phyloP scores from a whole-genome alignment of 1,140 invertebrate species.

The Nixonia krombeini region DNA sequence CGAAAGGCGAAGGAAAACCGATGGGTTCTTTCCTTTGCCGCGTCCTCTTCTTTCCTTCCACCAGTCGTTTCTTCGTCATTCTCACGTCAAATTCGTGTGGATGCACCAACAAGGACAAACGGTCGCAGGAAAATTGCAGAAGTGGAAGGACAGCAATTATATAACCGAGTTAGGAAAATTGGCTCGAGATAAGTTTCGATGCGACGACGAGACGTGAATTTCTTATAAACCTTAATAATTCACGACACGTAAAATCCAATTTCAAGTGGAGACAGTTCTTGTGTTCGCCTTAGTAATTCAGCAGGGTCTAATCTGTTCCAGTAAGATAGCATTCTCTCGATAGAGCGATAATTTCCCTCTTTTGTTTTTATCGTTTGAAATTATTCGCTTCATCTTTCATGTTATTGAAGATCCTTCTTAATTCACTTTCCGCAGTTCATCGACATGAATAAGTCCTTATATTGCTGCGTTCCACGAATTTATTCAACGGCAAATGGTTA shows the following conservation, averaged over 20 bases:
- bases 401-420: slow-evolving; percentile 1
- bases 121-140: slow-evolving; percentile 22
- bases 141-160: slow-evolving; percentile 43
- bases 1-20: too few species aligned
- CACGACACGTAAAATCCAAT: slow-evolving; percentile 49
- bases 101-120: slow-evolving; percentile 14
- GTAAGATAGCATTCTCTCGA: slow-evolving; percentile 34
- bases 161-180: slow-evolving; percentile 48
- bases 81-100: slow-evolving; percentile 18
- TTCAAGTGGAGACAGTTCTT: slow-evolving; percentile 46
- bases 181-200: slow-evolving; percentile 46
- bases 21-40: too few species aligned
- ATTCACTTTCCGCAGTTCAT: too few species aligned
- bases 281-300: slow-evolving; percentile 41
- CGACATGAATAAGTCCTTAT: too few species aligned
- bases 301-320: slow-evolving; percentile 40
- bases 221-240: slow-evolving; percentile 51
- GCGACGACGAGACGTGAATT: slow-evolving; percentile 48
- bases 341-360: slow-evolving; percentile 30
- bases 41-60: not conserved
- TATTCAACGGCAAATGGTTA: too few species aligned
- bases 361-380: slow-evolving; percentile 14
- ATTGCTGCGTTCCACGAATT: too few species aligned
- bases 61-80: slow-evolving; percentile 12
- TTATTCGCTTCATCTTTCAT: slow-evolving; percentile 17